A percentile compares a stretch with the other conserved stretches of the same genome.
These are phyloP conservation scores for Tenthredo notha DNA, from an alignment of 2,888 invertebrate genomes.

Conservation along the genomic window DNA sequence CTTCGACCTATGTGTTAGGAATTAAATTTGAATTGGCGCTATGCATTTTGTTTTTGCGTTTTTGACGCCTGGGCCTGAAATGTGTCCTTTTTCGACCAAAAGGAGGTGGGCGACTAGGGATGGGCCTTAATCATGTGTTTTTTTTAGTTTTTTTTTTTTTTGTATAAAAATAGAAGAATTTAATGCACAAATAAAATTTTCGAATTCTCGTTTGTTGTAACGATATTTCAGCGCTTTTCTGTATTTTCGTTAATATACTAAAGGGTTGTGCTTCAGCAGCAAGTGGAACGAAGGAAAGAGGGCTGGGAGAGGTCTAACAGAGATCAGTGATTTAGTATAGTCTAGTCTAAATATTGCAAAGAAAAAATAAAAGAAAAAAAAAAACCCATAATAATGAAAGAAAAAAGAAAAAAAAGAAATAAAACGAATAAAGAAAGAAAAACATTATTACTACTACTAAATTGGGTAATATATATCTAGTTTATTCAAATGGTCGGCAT, in stretches of 20 bases:
- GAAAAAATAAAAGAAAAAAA: neutral
- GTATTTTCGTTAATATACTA: neutral
- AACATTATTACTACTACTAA: slow-evolving; percentile 56
- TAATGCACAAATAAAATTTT: neutral
- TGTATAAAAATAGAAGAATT: neutral
- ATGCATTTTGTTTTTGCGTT: no score
- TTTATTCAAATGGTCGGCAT: slow-evolving; percentile 64
- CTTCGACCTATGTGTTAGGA: no score
- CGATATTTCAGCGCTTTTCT: neutral
- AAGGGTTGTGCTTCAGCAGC: neutral
- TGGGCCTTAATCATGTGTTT: neutral
- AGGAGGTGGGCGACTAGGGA: no score
- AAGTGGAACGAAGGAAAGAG: neutral
- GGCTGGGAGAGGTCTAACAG: slow-evolving; percentile 43
- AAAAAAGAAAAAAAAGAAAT: neutral
- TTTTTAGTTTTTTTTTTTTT: neutral
- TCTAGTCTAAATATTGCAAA: slow-evolving; percentile 63
- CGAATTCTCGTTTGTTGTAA: neutral
- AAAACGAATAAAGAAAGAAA: slow-evolving; percentile 1
- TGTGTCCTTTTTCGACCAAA: no score
- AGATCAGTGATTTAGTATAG: slow-evolving; percentile 69
- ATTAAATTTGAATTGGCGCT: no score
- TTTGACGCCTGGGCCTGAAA: no score
- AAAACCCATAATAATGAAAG: neutral
- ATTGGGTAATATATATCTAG: slow-evolving; percentile 47